These are phyloP conservation scores for Rhabdophis nuchalis DNA, from an alignment of 2,797 vertebrate species.

Conservation along the genomic window DNA sequence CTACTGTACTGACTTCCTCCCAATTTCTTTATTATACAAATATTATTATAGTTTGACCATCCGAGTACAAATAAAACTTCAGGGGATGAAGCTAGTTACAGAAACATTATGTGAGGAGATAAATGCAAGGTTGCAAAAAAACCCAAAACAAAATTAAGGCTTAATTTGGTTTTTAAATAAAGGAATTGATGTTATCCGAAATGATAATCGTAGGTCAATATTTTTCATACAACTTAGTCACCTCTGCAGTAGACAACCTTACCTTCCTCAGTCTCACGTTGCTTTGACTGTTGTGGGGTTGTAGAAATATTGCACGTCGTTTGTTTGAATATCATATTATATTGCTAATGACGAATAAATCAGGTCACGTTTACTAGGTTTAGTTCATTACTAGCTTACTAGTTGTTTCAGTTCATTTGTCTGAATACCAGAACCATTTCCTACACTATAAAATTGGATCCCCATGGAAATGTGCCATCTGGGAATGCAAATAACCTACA, in stretches of 20 bases:
- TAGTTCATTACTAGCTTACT: not conserved
- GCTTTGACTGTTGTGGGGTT: not conserved
- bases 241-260: not conserved
- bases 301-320: not conserved
- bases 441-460: constrained; percentile 34
- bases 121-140: constrained; percentile 35
- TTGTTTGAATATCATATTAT: not conserved
- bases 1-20: constrained; percentile 57
- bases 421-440: constrained; percentile 39
- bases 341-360: constrained; percentile 21
- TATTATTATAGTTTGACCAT: constrained; percentile 35
- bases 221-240: not conserved
- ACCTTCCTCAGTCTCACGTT: not conserved
- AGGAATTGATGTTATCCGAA: not conserved
- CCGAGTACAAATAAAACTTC: constrained; percentile 48
- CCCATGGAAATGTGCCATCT: constrained; percentile 62
- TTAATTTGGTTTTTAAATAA: not conserved
- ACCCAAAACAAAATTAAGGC: not conserved
- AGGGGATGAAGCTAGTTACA: constrained; percentile 37
- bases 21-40: constrained; percentile 55
- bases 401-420: constrained; percentile 47
- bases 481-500: constrained; percentile 67
- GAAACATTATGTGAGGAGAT: constrained; percentile 30
- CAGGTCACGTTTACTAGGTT: not conserved
- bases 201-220: not conserved